Evolutionary conservation across 2,888 invertebrate species (phyloP), one percentile per base, ranked within the genome.

Genomic region (Mellilla xanthometata): DNA sequence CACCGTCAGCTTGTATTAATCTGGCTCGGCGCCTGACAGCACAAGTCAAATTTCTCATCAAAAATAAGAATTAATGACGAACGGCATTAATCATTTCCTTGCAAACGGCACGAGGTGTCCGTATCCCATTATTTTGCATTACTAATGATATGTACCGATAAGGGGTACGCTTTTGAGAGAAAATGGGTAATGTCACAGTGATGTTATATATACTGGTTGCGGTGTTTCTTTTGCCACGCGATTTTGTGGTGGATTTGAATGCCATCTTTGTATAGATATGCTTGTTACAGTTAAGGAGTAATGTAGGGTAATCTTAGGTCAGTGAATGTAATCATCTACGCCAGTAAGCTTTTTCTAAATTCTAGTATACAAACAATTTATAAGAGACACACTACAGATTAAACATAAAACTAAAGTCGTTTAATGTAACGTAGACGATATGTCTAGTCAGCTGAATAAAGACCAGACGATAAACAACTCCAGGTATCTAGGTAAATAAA

Each of bases 101-200:
- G 83, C 88, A 89, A 87, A 88, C 84, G 81, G 87, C 87, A 85
- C 82, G 87, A 87, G 87, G 89, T 89, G 86, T 89, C 84, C 69
- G 86, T 83, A 82, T 85, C 87, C 85, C 87, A 89, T 89, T 89
- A 89, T 89, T 89, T 89, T 84, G 87, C 87, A 85, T 88, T 89
- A 89, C 89, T 87, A 89, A 89, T 89, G 88, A 87, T 88, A 89
- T 87, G 85, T 82, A 83, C 76, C 76, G 86, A 85, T 87, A 85
- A 86, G 82, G 79, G n/a, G 80, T 75, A 54, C 70, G 72, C 68
- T 77, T 78, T 70, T 53, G 59, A 61, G 54, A 68, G 75, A 81
- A 84, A 84, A 80, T 75, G 62, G 71, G 67, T 68, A 61, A 63
- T 77, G 82, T 81, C 84, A 81, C 77, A 76, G 65, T 68, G 66